Evolutionary conservation across 2,888 invertebrate genomes (phyloP).

Genomic region (Meteorus cinctellus): DNA sequence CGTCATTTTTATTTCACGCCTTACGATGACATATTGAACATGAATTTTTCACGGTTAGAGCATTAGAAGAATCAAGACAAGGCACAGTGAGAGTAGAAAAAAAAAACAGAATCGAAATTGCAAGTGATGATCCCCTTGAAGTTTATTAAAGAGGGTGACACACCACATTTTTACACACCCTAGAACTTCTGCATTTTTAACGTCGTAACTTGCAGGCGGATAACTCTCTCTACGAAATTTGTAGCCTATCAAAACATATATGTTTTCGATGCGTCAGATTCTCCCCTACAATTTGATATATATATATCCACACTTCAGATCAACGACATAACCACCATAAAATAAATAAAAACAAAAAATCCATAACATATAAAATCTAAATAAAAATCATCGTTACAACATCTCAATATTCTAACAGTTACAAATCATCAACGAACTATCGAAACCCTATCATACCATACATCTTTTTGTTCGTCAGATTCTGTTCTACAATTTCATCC

Average conservation of each 20-base stretch:
- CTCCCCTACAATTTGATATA: background rate
- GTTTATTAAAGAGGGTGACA: background rate
- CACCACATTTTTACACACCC: constrained; percentile 10
- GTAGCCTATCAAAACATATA: background rate
- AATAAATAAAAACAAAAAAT: background rate
- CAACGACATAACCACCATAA: background rate
- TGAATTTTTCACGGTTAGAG: background rate
- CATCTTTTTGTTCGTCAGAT: too few species aligned
- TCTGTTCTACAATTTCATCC: too few species aligned
- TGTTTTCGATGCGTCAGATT: background rate
- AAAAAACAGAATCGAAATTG: background rate
- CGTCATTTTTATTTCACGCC: constrained; percentile 1
- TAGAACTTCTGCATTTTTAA: background rate
- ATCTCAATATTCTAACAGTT: too few species aligned
- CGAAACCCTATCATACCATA: too few species aligned
- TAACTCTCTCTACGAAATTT: too few species aligned
- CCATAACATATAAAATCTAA: too few species aligned
- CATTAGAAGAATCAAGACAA: background rate
- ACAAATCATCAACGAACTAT: too few species aligned
- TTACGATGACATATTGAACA: background rate
- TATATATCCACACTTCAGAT: background rate
- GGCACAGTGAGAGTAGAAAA: background rate
- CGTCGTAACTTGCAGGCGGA: background rate
- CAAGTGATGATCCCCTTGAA: constrained; percentile 6
- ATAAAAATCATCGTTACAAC: too few species aligned